These are phyloP conservation scores for Drosophila sucinea DNA, from an alignment of 1,140 invertebrate genomes.

Conservation along the genomic window DNA sequence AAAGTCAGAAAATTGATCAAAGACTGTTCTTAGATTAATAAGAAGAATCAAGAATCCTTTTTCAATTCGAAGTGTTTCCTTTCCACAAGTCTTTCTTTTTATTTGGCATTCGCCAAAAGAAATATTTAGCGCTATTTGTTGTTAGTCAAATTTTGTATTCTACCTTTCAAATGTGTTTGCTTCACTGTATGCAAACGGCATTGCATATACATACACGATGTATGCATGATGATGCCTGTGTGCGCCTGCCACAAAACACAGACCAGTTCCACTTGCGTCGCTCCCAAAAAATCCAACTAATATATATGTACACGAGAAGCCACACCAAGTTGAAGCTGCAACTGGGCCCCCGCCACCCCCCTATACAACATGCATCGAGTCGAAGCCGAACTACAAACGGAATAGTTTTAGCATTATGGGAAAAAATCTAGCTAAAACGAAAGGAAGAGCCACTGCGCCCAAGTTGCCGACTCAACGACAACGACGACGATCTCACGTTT, in stretches of 20 bases:
- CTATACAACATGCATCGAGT: conserved; percentile 23
- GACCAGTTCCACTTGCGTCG: conserved; percentile 81
- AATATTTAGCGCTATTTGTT: too few species aligned
- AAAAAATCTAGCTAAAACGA: conserved; percentile 78
- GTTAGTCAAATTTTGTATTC: too few species aligned
- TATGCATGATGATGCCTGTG: conserved; percentile 60
- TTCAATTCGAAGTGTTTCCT: too few species aligned
- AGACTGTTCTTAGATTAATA: too few species aligned
- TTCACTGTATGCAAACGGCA: too few species aligned
- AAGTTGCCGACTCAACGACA: conserved; percentile 42
- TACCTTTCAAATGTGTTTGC: too few species aligned
- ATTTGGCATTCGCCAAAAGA: too few species aligned
- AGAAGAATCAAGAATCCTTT: too few species aligned
- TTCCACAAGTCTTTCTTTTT: too few species aligned
- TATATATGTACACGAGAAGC: conserved; percentile 66
- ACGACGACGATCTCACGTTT: conserved; percentile 69
- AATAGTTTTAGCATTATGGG: conserved; percentile 66
- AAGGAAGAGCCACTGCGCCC: conserved; percentile 79
- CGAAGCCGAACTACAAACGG: conserved; percentile 33
- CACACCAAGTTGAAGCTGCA: conserved; percentile 36
- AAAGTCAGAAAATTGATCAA: too few species aligned
- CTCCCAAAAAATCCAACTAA: conserved; percentile 79
- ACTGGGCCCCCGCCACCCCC: conserved; percentile 23
- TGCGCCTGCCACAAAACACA: conserved; percentile 30
- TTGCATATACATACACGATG: not conserved